A percentile compares a stretch with the other conserved stretches of the same genome.
Evolutionary conservation across 2,797 vertebrate species (phyloP).

Genomic region (Diplodus sargus): DNA sequence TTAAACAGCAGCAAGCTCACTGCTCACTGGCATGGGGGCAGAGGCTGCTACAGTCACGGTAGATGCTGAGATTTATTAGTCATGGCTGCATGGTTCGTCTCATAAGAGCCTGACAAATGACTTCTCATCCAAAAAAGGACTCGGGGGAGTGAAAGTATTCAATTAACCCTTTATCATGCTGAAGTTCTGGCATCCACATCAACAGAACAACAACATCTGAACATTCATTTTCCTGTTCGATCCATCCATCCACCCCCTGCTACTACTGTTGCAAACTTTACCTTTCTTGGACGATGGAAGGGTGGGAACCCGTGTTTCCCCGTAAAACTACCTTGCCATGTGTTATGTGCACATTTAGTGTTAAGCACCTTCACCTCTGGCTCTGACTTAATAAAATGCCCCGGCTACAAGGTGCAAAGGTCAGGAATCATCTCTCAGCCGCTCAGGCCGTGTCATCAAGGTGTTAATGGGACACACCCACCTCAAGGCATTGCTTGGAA

Average conservation of each 20-base stretch:
- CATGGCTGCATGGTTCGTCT: constrained; percentile 59
- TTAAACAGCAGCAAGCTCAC: constrained; percentile 66
- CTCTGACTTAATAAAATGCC: constrained; percentile 72
- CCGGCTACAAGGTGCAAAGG: constrained; percentile 65
- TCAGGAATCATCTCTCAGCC: constrained; percentile 61
- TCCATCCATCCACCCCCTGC: constrained; percentile 29
- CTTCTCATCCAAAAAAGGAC: constrained; percentile 54
- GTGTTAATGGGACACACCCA: constrained; percentile 70
- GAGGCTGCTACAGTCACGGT: constrained; percentile 58
- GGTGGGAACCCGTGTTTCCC: constrained; percentile 40
- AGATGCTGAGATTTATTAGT: constrained; percentile 70
- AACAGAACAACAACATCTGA: constrained; percentile 14
- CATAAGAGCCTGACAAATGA: constrained; percentile 68
- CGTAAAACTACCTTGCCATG: constrained; percentile 37
- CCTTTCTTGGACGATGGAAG: constrained; percentile 22
- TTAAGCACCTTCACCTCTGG: constrained; percentile 61
- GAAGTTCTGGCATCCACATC: constrained; percentile 14
- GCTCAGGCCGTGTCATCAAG: constrained; percentile 57
- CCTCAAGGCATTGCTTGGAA: constrained; percentile 43
- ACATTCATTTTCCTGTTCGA: constrained; percentile 31
- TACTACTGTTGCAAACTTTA: constrained; percentile 26
- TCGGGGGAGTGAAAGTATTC: constrained; percentile 26
- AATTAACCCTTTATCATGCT: constrained; percentile 30
- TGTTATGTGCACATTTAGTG: constrained; percentile 33
- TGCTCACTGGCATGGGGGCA: constrained; percentile 50